A percentile compares a stretch with the other conserved stretches of the same genome.
These are phyloP conservation scores for Camarhynchus parvulus DNA, from an alignment of 2,113 vertebrate genomes.

Conservation along the genomic window DNA sequence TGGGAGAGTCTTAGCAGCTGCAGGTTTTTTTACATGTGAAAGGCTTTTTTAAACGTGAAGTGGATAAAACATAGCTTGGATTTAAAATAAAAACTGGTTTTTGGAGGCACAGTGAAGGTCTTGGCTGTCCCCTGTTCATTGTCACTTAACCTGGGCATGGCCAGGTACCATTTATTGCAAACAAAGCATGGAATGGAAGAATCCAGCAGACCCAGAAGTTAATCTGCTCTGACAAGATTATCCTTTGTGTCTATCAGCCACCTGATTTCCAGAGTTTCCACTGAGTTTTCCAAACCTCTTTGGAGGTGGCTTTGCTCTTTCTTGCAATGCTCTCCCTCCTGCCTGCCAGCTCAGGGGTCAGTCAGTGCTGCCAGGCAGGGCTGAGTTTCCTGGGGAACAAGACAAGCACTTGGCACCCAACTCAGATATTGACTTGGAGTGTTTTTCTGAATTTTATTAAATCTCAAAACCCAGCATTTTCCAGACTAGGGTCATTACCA, in stretches of 20 bases:
- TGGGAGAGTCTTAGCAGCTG: background rate
- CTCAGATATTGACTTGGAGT: background rate
- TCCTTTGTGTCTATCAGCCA: background rate
- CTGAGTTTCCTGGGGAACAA: background rate
- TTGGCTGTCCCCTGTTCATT: background rate
- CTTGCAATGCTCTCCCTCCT: background rate
- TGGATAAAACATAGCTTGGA: background rate
- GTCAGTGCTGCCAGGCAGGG: background rate
- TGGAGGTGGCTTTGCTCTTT: background rate
- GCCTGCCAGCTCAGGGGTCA: background rate
- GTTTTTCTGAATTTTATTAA: background rate
- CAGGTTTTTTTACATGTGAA: background rate
- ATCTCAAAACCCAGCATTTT: background rate
- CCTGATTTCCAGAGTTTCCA: background rate
- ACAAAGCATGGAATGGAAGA: background rate
- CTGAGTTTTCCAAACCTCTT: background rate
- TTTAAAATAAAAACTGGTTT: background rate
- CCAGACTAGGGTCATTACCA: background rate
- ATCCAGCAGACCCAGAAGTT: background rate
- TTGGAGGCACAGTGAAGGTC: background rate
- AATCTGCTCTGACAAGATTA: background rate
- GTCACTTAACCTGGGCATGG: background rate
- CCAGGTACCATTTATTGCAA: background rate
- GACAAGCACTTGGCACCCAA: background rate
- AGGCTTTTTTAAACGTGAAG: background rate